Evolutionary conservation across 2,113 vertebrate species (phyloP).

Genomic region (Columba janthina): DNA sequence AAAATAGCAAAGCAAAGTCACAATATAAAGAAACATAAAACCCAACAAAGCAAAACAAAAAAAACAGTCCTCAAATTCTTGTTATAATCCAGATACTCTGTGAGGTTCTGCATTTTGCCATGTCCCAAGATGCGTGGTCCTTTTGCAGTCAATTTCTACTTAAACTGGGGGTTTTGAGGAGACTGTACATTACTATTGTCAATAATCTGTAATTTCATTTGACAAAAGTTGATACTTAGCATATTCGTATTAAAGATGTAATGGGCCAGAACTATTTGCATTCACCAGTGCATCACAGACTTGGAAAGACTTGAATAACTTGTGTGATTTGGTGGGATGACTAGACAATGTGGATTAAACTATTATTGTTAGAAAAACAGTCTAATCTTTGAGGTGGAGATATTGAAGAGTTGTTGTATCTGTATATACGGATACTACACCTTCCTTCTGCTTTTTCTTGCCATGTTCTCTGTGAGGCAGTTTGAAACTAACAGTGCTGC

Average conservation of each 20-base stretch:
- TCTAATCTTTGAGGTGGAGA: neutral
- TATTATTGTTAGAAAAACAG: neutral
- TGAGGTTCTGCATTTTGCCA: neutral
- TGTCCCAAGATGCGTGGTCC: neutral
- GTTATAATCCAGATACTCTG: neutral
- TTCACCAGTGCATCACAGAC: neutral
- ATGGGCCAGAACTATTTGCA: neutral
- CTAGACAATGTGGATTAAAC: neutral
- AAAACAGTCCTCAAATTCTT: accelerated
- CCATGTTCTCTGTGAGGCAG: neutral
- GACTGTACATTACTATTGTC: neutral
- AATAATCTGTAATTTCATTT: neutral
- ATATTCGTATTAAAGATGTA: neutral
- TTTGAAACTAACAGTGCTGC: neutral
- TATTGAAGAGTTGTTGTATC: neutral
- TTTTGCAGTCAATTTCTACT: neutral
- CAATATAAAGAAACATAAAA: neutral
- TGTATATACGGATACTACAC: neutral
- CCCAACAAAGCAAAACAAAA: accelerated
- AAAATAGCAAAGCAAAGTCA: neutral
- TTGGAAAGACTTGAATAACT: neutral
- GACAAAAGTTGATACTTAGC: neutral
- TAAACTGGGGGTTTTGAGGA: neutral
- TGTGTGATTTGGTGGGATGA: neutral
- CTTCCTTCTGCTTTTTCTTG: neutral